Percentiles rank a stretch among this genome's conserved stretches.
phyloP scores from a whole-genome alignment of 2,113 vertebrate genomes.

The Empidonax alnorum region DNA sequence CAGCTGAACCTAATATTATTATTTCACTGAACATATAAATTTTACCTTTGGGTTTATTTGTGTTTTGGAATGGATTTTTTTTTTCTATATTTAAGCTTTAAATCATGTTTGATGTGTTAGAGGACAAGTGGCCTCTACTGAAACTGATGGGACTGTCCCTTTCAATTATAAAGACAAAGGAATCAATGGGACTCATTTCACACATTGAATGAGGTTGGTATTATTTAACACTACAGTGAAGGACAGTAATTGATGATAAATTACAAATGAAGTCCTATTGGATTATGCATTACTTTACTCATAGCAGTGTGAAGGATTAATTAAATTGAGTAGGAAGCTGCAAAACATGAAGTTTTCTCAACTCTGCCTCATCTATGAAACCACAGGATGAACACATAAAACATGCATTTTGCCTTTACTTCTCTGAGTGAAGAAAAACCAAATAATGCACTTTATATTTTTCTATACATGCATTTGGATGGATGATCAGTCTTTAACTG shows the following conservation, averaged over 20 bases:
- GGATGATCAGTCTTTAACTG: not conserved
- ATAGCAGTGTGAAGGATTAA: slow-evolving; percentile 21
- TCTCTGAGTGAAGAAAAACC: not conserved
- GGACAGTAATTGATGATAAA: slow-evolving; percentile 52
- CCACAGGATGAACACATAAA: not conserved
- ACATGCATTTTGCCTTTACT: not conserved
- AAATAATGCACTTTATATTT: not conserved
- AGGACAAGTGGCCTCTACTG: slow-evolving; percentile 39
- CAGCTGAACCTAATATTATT: not conserved
- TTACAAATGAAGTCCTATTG: not conserved
- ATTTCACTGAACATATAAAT: slow-evolving; percentile 28
- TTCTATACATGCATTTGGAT: not conserved
- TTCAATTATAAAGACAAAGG: slow-evolving; percentile 65
- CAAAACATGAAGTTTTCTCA: not conserved
- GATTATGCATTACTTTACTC: slow-evolving; percentile 41
- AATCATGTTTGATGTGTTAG: slow-evolving; percentile 32
- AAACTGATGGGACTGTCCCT: slow-evolving; percentile 51
- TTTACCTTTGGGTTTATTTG: slow-evolving; percentile 12
- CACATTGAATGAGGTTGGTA: slow-evolving; percentile 30
- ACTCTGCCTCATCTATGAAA: not conserved
- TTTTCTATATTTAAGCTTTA: slow-evolving; percentile 25
- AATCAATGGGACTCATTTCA: slow-evolving; percentile 64
- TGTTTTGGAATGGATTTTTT: not conserved
- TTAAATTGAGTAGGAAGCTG: slow-evolving; percentile 14
- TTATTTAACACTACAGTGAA: slow-evolving; percentile 47